phyloP scores from a whole-genome alignment of 2,113 vertebrate genomes.

The Aspiorhynchus laticeps region DNA sequence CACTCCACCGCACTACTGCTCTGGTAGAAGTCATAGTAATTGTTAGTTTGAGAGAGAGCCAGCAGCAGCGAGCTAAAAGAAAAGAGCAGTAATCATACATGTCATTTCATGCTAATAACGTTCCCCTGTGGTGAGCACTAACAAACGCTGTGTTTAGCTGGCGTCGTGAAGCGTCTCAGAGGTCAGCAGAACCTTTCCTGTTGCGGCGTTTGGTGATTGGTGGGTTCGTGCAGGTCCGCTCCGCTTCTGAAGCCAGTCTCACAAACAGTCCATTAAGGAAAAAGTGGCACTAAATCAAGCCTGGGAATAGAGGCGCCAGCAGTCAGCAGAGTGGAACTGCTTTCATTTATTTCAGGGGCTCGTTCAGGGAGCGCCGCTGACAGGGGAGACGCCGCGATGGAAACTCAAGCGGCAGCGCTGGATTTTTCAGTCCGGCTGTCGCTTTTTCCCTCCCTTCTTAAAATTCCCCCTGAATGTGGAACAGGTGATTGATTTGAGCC shows the following conservation, averaged over 20 bases:
- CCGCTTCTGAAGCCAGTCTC: conserved; percentile 47
- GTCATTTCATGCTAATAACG: not conserved
- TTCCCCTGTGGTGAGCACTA: not conserved
- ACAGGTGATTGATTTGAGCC: conserved; percentile 30
- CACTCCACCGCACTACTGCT: not conserved
- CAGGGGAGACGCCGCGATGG: conserved; percentile 52
- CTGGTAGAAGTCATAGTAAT: not conserved
- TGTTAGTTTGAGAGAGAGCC: not conserved
- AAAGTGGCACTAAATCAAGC: conserved; percentile 57
- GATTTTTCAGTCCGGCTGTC: conserved; percentile 32
- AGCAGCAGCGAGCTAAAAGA: not conserved
- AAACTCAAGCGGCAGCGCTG: conserved; percentile 21
- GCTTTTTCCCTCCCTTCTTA: not conserved
- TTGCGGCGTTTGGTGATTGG: conserved; percentile 39
- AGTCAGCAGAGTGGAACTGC: conserved; percentile 59
- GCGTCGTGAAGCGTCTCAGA: not conserved
- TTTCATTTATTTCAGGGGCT: conserved; percentile 59
- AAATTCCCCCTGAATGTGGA: not conserved
- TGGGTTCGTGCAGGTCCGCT: conserved; percentile 39
- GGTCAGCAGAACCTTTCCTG: conserved; percentile 17
- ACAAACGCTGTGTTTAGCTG: not conserved
- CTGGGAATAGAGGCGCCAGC: conserved; percentile 47
- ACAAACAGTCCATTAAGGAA: conserved; percentile 59
- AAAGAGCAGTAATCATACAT: not conserved
- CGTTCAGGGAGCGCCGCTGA: conserved; percentile 44